A percentile compares a stretch with the other conserved stretches of the same genome.
These are phyloP conservation scores for Papilio protenor DNA, from an alignment of 2,888 invertebrate genomes.

Conservation along the genomic window DNA sequence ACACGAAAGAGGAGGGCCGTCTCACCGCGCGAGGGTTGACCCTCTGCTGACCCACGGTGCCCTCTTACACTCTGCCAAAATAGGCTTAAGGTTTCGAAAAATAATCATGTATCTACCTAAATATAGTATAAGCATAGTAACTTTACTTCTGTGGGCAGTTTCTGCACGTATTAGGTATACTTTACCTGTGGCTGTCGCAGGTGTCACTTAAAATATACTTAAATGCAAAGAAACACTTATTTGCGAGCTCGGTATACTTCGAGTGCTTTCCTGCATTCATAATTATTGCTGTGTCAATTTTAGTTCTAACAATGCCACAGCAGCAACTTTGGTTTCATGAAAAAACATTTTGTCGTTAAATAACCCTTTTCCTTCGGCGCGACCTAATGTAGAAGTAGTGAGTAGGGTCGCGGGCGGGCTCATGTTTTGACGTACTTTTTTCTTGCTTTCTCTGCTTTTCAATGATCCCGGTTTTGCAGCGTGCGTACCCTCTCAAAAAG, in stretches of 20 bases:
- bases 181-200: too few species aligned
- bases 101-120: too few species aligned
- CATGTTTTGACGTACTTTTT: slow-evolving; percentile 49
- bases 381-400: slow-evolving; percentile 5
- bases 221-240: background rate
- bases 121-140: too few species aligned
- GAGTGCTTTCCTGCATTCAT: background rate
- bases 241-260: background rate
- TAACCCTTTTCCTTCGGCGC: slow-evolving; percentile 41
- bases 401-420: slow-evolving; percentile 25
- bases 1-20: slow-evolving; percentile 2
- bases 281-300: background rate
- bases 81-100: background rate
- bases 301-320: slow-evolving; percentile 42
- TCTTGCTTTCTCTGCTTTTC: slow-evolving; percentile 45
- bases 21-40: background rate
- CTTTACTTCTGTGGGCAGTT: background rate
- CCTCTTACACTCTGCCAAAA: background rate
- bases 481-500: background rate
- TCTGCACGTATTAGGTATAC: too few species aligned
- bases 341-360: slow-evolving; percentile 34
- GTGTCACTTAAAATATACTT: too few species aligned
- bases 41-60: background rate
- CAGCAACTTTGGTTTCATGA: slow-evolving; percentile 1
- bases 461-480: slow-evolving; percentile 48